Conservation (phyloP, 2,888 invertebrate species). For the Pycnomerus fuliginosus region DNA sequence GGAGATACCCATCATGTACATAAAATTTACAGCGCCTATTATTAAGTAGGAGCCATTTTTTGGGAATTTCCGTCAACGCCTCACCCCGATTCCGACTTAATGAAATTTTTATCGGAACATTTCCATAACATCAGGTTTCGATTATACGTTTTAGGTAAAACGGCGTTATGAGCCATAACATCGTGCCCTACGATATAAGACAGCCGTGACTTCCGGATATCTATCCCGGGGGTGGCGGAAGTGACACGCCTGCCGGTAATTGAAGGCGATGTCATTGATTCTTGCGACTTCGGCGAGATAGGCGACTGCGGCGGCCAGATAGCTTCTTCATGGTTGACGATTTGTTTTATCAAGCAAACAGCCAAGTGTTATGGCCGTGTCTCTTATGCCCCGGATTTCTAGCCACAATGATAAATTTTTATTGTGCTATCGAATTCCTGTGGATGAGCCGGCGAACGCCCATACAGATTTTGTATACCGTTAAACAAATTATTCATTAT, state of each 20-base stretch:
- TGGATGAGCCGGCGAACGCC: too few species aligned
- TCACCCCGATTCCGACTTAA: too few species aligned
- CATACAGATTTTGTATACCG: too few species aligned
- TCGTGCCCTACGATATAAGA: slow-evolving; percentile 18
- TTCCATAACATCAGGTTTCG: slow-evolving; percentile 23
- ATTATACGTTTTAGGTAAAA: slow-evolving; percentile 13
- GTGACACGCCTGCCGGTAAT: slow-evolving; percentile 36
- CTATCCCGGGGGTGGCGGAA: slow-evolving; percentile 21
- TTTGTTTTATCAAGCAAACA: slow-evolving; percentile 21
- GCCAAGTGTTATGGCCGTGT: slow-evolving; percentile 3
- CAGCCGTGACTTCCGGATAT: slow-evolving; percentile 29
- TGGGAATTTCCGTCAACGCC: too few species aligned
- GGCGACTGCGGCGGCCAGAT: slow-evolving; percentile 20
- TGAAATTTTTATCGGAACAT: slow-evolving; percentile 24
- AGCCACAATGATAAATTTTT: too few species aligned
- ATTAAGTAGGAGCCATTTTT: too few species aligned
- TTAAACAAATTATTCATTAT: slow-evolving; percentile 29
- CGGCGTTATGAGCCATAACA: slow-evolving; percentile 15
- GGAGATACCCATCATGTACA: slow-evolving; percentile 22
- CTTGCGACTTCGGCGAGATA: slow-evolving; percentile 27
- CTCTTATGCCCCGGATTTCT: too few species aligned
- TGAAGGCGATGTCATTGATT: slow-evolving; percentile 37
- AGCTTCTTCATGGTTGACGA: slow-evolving; percentile 15
- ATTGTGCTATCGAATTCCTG: too few species aligned
- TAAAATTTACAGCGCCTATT: too few species aligned